Evolutionary conservation across 2,113 vertebrate genomes (phyloP).

Genomic region (Progne subis): DNA sequence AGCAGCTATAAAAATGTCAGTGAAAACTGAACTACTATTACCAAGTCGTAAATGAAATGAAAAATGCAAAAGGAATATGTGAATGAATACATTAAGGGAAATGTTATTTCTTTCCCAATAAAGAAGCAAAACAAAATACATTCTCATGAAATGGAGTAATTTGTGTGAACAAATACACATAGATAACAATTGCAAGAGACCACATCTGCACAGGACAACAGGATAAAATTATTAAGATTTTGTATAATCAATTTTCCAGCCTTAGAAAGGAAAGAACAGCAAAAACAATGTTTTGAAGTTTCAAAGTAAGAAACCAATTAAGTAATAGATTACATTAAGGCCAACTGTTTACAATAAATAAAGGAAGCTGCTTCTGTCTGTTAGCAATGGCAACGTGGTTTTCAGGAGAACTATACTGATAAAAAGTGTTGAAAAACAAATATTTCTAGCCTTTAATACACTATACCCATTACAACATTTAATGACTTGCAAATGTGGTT

Average conservation of each 20-base stretch:
- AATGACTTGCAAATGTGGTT: not conserved
- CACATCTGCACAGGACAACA: not conserved
- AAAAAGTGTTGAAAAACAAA: not conserved
- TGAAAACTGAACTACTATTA: constrained; percentile 51
- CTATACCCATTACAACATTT: not conserved
- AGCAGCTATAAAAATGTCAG: constrained; percentile 65
- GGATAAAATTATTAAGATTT: constrained; percentile 12
- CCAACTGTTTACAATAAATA: not conserved
- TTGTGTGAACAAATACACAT: constrained; percentile 22
- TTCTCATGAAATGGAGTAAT: not conserved
- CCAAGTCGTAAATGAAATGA: constrained; percentile 58
- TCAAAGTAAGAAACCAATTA: not conserved
- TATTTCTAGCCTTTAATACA: not conserved
- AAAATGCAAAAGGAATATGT: constrained; percentile 41
- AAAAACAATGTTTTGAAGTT: not conserved
- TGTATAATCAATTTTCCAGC: constrained; percentile 12
- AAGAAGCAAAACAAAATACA: constrained; percentile 15
- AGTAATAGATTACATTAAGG: not conserved
- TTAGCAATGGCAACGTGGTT: not conserved
- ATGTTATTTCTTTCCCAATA: not conserved
- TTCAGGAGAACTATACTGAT: not conserved
- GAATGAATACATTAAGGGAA: constrained; percentile 31
- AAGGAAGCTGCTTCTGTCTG: not conserved
- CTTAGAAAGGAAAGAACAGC: not conserved
- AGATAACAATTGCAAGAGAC: constrained; percentile 18